phyloP scores from a whole-genome alignment of 2,797 vertebrate species.

The Lepidocolaptes lacrymiger region DNA sequence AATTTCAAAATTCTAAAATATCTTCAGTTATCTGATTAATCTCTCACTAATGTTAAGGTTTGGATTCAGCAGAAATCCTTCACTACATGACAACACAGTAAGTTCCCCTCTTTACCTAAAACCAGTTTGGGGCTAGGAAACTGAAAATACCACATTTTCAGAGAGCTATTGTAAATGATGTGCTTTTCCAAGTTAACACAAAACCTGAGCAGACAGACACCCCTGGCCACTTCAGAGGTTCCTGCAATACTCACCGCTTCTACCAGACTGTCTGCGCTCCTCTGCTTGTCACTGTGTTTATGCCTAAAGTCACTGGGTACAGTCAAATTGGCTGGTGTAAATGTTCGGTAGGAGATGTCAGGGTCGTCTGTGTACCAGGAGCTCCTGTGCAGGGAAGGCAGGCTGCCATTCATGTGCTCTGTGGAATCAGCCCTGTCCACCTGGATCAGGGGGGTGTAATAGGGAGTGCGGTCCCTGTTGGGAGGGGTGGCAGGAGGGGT shows the following conservation, averaged over 20 bases:
- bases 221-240: no score
- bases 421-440: constrained; percentile 88
- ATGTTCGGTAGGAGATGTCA: constrained; percentile 88
- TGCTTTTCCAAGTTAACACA: neutral
- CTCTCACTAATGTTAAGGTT: neutral
- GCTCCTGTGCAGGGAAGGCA: constrained; percentile 90
- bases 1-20: neutral
- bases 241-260: constrained; percentile 88
- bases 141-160: neutral
- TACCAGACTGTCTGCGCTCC: constrained; percentile 95
- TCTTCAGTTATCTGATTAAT: neutral
- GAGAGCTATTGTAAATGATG: accelerated
- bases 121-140: neutral
- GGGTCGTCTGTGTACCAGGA: constrained; percentile 98
- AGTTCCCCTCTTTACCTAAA: neutral
- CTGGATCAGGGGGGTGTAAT: constrained; percentile 94
- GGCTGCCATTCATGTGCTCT: constrained; percentile 86
- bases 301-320: constrained; percentile 90
- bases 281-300: constrained; percentile 95
- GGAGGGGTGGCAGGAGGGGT: constrained; percentile 93
- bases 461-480: constrained; percentile 88
- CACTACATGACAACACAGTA: neutral
- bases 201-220: neutral
- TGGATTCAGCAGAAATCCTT: neutral
- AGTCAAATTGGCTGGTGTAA: constrained; percentile 91